Conservation (phyloP, 2,113 vertebrate genomes). For the Cygnus atratus region DNA sequence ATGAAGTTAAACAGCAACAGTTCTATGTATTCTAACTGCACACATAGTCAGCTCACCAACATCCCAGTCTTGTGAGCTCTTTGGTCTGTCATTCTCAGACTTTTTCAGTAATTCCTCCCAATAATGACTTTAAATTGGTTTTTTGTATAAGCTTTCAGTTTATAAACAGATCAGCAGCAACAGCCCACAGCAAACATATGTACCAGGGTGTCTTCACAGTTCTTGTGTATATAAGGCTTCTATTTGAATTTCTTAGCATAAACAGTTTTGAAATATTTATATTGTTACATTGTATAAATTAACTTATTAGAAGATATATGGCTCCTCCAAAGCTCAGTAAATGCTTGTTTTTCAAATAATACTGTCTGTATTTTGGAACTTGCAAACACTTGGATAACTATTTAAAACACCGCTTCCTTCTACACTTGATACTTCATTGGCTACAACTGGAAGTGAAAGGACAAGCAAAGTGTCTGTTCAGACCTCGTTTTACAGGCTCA, state of each 20-base stretch:
- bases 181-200: background rate
- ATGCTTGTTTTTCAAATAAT: background rate
- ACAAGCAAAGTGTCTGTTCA: background rate
- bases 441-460: background rate
- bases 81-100: background rate
- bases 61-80: background rate
- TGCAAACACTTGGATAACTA: background rate
- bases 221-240: conserved; percentile 12
- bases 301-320: background rate
- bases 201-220: background rate
- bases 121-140: background rate
- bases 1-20: background rate
- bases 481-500: background rate
- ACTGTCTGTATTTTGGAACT: background rate
- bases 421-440: background rate
- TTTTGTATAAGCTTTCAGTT: background rate
- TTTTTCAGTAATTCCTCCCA: background rate
- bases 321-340: background rate
- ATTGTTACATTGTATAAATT: background rate
- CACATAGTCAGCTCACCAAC: background rate
- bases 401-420: background rate
- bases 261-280: conserved; percentile 35
- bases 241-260: conserved; percentile 16
- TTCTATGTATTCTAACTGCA: background rate
- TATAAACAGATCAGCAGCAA: background rate